These are phyloP conservation scores for Eurystomus glaucurus DNA, from an alignment of 2,797 vertebrate genomes.

Conservation along the genomic window DNA sequence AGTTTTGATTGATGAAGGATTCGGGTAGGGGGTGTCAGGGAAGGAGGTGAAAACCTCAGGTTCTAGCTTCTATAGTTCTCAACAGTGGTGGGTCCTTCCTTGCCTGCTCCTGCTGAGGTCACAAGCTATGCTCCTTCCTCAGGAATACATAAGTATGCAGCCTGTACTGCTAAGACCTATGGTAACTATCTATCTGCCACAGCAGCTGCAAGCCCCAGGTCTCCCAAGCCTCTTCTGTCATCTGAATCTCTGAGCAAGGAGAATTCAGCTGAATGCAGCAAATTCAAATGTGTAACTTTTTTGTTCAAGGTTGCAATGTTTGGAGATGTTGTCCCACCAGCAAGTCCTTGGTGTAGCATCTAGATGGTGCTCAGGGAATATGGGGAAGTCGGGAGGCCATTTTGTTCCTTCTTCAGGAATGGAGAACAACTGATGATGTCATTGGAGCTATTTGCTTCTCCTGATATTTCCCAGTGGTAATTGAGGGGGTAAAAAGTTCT, in stretches of 20 bases:
- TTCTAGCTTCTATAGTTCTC: not conserved
- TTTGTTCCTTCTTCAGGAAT: not conserved
- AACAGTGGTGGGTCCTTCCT: not conserved
- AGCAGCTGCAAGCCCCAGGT: slow-evolving; percentile 37
- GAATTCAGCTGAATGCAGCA: slow-evolving; percentile 65
- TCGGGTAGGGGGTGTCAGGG: rapidly evolving
- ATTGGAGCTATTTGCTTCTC: slow-evolving; percentile 2
- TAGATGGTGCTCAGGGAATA: slow-evolving; percentile 54
- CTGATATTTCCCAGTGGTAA: not conserved
- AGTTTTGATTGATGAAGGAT: not conserved
- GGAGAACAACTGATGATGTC: slow-evolving; percentile 1
- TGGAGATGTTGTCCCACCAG: slow-evolving; percentile 24
- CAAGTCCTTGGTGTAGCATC: slow-evolving; percentile 9
- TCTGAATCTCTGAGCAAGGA: not conserved
- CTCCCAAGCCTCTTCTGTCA: slow-evolving; percentile 42
- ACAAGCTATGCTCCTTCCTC: not conserved
- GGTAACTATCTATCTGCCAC: slow-evolving; percentile 66
- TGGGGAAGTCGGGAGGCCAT: rapidly evolving
- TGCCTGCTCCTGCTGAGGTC: not conserved
- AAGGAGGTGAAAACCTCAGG: not conserved
- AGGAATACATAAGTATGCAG: not conserved
- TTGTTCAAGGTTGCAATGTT: slow-evolving; percentile 54
- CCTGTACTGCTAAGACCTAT: not conserved
- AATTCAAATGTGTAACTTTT: slow-evolving; percentile 5
- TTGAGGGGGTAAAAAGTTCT: not conserved